Conservation (phyloP, 1,140 invertebrate species). For the Helicoverpa zea region DNA sequence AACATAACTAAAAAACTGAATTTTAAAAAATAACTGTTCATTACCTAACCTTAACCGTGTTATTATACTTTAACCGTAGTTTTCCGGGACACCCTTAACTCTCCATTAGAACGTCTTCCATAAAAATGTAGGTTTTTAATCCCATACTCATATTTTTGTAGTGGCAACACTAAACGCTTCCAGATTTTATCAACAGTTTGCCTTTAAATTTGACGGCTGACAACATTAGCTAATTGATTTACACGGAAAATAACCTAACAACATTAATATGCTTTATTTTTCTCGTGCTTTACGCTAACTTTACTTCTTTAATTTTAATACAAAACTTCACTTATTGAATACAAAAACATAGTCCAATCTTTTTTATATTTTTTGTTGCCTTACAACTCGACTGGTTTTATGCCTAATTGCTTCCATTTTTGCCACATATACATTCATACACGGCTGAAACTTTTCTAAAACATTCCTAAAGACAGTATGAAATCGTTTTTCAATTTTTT, state of each 20-base stretch:
- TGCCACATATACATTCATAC: neutral
- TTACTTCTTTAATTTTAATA: too few relatives aligned
- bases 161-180: conserved; percentile 3
- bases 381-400: neutral
- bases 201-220: too few relatives aligned
- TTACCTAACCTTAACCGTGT: conserved; percentile 25
- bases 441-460: neutral
- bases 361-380: too few relatives aligned
- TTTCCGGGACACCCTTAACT: conserved; percentile 15
- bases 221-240: too few relatives aligned
- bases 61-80: neutral
- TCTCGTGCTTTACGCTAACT: too few relatives aligned
- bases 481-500: neutral
- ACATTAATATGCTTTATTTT: too few relatives aligned
- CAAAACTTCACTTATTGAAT: too few relatives aligned
- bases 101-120: conserved; percentile 46
- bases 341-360: too few relatives aligned
- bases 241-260: too few relatives aligned
- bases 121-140: conserved; percentile 33
- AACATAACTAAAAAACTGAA: too few relatives aligned
- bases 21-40: conserved; percentile 20
- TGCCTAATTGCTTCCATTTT: neutral
- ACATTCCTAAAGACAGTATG: conserved; percentile 21
- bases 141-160: conserved; percentile 13
- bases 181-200: neutral